Conservation (phyloP, 2,797 vertebrate genomes). For the Falco cherrug region DNA sequence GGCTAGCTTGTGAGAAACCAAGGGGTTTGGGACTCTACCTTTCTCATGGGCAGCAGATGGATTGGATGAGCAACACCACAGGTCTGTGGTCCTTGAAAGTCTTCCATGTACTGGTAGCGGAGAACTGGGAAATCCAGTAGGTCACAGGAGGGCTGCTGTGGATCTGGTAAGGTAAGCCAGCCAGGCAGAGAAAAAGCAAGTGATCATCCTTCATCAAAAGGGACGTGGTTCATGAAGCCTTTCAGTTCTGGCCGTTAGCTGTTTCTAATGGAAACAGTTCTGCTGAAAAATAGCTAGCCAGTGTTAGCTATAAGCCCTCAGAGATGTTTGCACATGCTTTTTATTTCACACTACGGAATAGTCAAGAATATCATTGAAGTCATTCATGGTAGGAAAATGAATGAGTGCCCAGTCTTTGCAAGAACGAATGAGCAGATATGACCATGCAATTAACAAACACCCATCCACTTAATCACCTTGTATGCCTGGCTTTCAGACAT, state of each 20-base stretch:
- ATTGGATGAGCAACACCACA: neutral
- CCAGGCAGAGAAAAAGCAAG: neutral
- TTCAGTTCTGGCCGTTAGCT: neutral
- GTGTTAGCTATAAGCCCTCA: neutral
- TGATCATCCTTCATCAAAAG: neutral
- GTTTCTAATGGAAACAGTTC: neutral
- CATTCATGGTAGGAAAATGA: neutral
- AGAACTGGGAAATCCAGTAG: neutral
- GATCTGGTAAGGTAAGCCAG: neutral
- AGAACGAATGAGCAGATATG: neutral
- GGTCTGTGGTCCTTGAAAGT: neutral
- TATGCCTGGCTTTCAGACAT: neutral
- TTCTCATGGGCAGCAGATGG: neutral
- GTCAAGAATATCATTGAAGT: neutral
- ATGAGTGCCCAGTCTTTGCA: neutral
- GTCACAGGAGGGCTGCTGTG: neutral
- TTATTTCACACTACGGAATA: neutral
- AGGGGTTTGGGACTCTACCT: neutral
- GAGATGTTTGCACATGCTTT: neutral
- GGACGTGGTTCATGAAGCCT: fast-evolving
- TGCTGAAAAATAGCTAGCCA: neutral
- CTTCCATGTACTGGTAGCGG: neutral
- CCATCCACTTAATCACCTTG: neutral
- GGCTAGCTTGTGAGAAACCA: neutral
- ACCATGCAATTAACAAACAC: neutral